Base-by-base conservation (phyloP, 2,888 invertebrate species). In the Leptinotarsa peninsularis region DNA sequence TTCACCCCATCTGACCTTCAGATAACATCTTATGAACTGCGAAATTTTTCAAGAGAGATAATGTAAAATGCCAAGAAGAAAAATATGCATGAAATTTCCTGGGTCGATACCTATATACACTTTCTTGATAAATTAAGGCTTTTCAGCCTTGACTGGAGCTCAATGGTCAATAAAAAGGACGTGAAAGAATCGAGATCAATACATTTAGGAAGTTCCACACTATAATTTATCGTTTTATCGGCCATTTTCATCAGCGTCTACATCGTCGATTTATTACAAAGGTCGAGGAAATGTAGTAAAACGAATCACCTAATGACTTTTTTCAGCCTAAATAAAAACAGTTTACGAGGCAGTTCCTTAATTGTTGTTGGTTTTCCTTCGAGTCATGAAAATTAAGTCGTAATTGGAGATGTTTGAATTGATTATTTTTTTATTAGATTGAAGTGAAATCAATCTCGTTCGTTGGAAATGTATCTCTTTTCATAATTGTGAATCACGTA, bases 181-280 rank as follows among this genome's bases (percentile, higher is more conserved):
- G 76, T 75, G 72, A 56, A 78, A 72, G 76, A 78, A 78, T 78
- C 72, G 75, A 69, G 78, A 76, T 78, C 78, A 75, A 78, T 76
- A 78, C 76, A 72, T 78, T 76, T 72, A 76, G 76, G 76, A 76
- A 78, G 78, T 74, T 74, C 75, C 71, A 75, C 73, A 66, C 73
- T 71, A 76, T 78, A 76, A 78, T 78, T 78, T 78, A 78, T 78
- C 74, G 76, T 78, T 75, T 78, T 78, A 78, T 78, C 78, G 75
- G 78, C 78, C 72, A 76, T 76, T 76, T 74, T 78, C 76, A 78
- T 76, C 78, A 78, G 72, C 78, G 75, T 76, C 76, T 76, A 75
- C 76, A 76, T 67, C 75, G 72, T 75, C 78, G 76, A 78, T 76
- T 78, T 78, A 78, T 78, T 76, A 75, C 76, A 69, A 67, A 72